These are phyloP conservation scores for Crambe crambe DNA, from an alignment of 37 sponge, comb jelly and placozoan genomes.

Conservation along the genomic window DNA sequence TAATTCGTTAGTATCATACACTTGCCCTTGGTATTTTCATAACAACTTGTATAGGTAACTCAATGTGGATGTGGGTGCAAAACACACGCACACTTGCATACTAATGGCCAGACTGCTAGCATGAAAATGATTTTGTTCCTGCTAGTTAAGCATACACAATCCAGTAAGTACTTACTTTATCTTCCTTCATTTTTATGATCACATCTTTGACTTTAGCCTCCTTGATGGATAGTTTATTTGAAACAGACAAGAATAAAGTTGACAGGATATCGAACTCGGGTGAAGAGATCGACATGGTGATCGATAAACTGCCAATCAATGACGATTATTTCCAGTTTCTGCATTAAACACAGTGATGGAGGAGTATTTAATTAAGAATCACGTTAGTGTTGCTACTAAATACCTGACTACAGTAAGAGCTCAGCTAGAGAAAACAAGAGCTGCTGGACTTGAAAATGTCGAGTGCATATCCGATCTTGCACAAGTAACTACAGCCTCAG, in stretches of 20 bases:
- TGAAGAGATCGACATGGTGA: neutral
- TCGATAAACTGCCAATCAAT: neutral
- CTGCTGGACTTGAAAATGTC: neutral
- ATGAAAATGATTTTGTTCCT: neutral
- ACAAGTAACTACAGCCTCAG: neutral
- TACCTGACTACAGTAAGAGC: neutral
- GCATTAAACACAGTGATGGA: neutral
- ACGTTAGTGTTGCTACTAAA: neutral
- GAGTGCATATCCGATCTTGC: neutral
- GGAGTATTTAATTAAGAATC: neutral
- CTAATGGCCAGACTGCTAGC: no score
- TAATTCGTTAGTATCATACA: no score
- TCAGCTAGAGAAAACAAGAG: neutral
- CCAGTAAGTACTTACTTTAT: no score
- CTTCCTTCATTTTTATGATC: neutral
- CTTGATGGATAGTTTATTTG: neutral
- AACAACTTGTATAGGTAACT: no score
- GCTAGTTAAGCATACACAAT: neutral
- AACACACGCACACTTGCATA: no score
- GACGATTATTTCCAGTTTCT: neutral
- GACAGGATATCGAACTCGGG: neutral
- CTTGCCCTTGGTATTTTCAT: no score
- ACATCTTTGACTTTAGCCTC: neutral
- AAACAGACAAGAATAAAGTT: neutral
- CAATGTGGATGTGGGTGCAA: no score